These are phyloP conservation scores for Acridotheres tristis DNA, from an alignment of 2,797 vertebrate species.

Conservation along the genomic window DNA sequence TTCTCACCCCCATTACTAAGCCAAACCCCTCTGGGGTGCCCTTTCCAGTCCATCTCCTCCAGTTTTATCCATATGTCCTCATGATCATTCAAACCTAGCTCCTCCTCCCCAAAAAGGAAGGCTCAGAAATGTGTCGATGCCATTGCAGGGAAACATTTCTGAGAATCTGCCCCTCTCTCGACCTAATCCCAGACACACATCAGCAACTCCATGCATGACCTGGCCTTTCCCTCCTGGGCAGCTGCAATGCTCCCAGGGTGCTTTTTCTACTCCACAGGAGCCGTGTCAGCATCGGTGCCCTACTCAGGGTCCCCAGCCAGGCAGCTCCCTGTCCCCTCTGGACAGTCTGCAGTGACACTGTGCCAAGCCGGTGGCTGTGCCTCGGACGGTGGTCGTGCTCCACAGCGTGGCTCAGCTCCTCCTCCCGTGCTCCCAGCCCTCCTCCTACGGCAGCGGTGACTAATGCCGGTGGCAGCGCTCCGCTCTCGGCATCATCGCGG, in stretches of 20 bases:
- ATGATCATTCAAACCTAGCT: accelerated
- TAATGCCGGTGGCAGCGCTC: slow-evolving; percentile 63
- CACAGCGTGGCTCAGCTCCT: background rate
- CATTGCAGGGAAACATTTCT: accelerated
- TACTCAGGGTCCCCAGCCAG: background rate
- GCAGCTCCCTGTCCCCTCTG: background rate
- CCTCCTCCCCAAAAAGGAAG: background rate
- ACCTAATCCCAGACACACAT: background rate
- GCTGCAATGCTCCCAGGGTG: background rate
- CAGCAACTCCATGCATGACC: accelerated
- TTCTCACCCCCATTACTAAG: background rate
- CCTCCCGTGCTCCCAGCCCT: background rate
- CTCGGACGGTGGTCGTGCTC: background rate
- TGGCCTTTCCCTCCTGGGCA: accelerated
- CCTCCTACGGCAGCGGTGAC: slow-evolving; percentile 71
- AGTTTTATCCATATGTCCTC: background rate
- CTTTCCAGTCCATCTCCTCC: background rate
- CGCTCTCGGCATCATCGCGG: slow-evolving; percentile 37
- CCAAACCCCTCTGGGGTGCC: accelerated
- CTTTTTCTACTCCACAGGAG: accelerated
- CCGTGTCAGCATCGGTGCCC: accelerated
- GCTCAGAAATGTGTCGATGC: accelerated
- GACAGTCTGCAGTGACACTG: accelerated
- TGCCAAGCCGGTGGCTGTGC: background rate
- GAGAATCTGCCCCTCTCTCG: background rate